Percentiles rank a stretch among this genome's conserved stretches.
Evolutionary conservation across 2,888 invertebrate species (phyloP).

Genomic region (Trichacis sp.): DNA sequence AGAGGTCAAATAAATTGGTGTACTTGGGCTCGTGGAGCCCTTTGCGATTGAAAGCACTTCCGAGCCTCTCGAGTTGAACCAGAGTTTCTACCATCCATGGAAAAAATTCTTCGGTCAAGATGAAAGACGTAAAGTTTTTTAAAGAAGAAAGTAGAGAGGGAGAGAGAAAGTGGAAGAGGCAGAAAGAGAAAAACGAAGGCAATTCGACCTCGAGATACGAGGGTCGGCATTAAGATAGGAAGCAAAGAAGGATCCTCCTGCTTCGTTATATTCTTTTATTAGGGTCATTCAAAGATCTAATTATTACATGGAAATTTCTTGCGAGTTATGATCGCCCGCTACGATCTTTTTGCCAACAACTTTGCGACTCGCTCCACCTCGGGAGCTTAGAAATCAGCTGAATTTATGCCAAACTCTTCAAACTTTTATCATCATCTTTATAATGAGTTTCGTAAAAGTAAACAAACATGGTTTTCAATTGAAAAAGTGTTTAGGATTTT

Average conservation of each 20-base stretch:
- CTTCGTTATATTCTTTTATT: slow-evolving; percentile 60
- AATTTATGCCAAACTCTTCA: slow-evolving; percentile 15
- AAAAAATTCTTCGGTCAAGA: slow-evolving; percentile 20
- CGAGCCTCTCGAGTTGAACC: slow-evolving; percentile 1
- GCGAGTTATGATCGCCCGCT: slow-evolving; percentile 21
- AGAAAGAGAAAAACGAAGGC: no score
- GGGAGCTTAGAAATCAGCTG: not conserved
- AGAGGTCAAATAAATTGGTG: slow-evolving; percentile 23
- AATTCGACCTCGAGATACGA: slow-evolving; percentile 4
- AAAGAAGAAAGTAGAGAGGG: slow-evolving; percentile 9
- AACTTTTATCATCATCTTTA: not conserved
- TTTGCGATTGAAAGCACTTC: slow-evolving; percentile 4
- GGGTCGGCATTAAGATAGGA: slow-evolving; percentile 9
- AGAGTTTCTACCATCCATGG: slow-evolving; percentile 11
- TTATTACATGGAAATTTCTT: slow-evolving; percentile 62
- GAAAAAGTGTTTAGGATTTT: no score
- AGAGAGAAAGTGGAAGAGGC: slow-evolving; percentile 3
- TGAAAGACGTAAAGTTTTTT: slow-evolving; percentile 8
- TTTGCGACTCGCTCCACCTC: slow-evolving; percentile 12
- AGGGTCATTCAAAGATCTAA: slow-evolving; percentile 61
- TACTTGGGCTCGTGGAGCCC: slow-evolving; percentile 17
- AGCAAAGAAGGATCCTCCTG: slow-evolving; percentile 43
- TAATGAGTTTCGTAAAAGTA: no score
- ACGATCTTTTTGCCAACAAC: slow-evolving; percentile 11
- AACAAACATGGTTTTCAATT: no score